Evolutionary conservation across 1,140 invertebrate genomes (phyloP), one percentile per base, ranked within the genome.

Genomic region (Yoshiicerus persimilis): DNA sequence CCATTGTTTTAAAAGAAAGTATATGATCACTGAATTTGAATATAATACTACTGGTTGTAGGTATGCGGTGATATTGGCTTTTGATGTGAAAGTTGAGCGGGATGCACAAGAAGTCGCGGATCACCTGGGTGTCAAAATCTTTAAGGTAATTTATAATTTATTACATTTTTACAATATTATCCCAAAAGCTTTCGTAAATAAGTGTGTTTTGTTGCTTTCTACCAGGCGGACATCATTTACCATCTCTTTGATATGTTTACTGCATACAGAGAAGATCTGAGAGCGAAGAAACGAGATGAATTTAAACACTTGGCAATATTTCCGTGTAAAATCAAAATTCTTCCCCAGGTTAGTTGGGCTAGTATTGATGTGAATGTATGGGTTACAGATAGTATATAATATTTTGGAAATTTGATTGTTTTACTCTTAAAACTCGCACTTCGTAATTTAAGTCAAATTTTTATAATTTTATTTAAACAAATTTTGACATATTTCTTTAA

Each of bases 151-250:
- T 47, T n/a, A n/a, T n/a, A n/a, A n/a, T n/a, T n/a, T n/a, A n/a
- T n/a, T n/a, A n/a, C n/a, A n/a, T n/a, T n/a, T n/a, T n/a, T n/a
- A n/a, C n/a, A n/a, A n/a, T n/a, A n/a, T n/a, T n/a, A n/a, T n/a
- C n/a, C n/a, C n/a, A n/a, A n/a, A n/a, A n/a, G n/a, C n/a, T n/a
- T n/a, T n/a, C n/a, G n/a, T n/a, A n/a, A n/a, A n/a, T n/a, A n/a
- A n/a, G n/a, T n/a, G 13, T 87, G 32, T 25, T 39, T 56, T 23
- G 25, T 66, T 13, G 39, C 84, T 23, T 23, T 66, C 6, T 80
- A 99, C 99, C 95, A 98, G 87, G 99, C 99, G 3, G 98, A 99
- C 93, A 99, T 99, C 92, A 99, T 99, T 92, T 99, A 99, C 93
- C 99, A 99, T 94, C 93, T 99, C 88, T 99, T 99, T 93, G 99